Percentiles rank a stretch among this genome's conserved stretches.
Evolutionary conservation across 2,113 vertebrate species (phyloP).

Genomic region (Solea solea): DNA sequence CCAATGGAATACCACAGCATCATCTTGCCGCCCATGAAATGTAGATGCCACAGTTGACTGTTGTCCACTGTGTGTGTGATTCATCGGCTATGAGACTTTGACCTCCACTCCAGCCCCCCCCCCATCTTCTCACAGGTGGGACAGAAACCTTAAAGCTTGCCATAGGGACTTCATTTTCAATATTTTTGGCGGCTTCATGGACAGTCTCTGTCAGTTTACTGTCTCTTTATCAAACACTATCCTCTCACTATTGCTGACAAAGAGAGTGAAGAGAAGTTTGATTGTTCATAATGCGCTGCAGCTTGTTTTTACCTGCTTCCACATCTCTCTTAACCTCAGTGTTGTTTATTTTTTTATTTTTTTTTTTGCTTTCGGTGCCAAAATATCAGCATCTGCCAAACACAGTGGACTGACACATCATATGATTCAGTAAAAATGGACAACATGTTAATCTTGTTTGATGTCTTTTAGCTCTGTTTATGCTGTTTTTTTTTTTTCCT

Average conservation of each 20-base stretch:
- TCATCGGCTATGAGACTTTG: conserved; percentile 44
- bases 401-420: conserved; percentile 16
- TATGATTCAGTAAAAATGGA: conserved; percentile 7
- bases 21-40: conserved; percentile 89
- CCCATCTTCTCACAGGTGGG: conserved; percentile 41
- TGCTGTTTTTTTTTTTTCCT: conserved; percentile 12
- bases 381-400: conserved; percentile 46
- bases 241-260: conserved; percentile 38
- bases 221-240: conserved; percentile 46
- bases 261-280: conserved; percentile 42
- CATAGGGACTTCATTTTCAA: conserved; percentile 46
- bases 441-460: conserved; percentile 38
- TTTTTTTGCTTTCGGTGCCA: conserved; percentile 41
- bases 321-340: conserved; percentile 11
- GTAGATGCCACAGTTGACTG: conserved; percentile 73
- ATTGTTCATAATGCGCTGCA: conserved; percentile 26
- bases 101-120: conserved; percentile 28
- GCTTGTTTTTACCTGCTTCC: conserved; percentile 48
- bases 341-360: conserved; percentile 13
- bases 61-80: background rate
- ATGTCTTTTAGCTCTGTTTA: conserved; percentile 34
- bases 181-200: conserved; percentile 27
- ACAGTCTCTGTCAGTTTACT: conserved; percentile 43
- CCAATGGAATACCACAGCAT: conserved; percentile 87
- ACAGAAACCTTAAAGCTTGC: conserved; percentile 39